Percentiles rank a stretch among this genome's conserved stretches.
phyloP scores from a whole-genome alignment of 2,797 vertebrate species.

The Luscinia luscinia region DNA sequence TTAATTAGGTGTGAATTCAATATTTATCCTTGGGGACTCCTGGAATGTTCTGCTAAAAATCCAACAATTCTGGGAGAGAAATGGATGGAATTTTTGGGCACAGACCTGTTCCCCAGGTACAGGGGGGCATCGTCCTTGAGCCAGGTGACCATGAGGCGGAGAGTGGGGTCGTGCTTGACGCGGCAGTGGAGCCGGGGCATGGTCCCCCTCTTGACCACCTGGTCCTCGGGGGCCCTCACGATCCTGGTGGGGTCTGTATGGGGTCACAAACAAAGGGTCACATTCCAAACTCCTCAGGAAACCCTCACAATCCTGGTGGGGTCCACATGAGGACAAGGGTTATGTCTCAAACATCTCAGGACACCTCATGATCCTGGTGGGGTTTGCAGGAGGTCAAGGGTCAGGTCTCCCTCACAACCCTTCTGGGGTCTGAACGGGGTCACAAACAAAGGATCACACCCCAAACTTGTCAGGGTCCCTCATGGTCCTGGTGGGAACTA shows the following conservation, averaged over 20 bases:
- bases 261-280: not conserved
- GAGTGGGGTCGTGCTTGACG: constrained; percentile 84
- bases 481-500: too few relatives aligned
- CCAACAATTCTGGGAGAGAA: not conserved
- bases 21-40: not conserved
- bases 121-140: constrained; percentile 87
- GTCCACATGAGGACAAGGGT: constrained; percentile 74
- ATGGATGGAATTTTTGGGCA: accelerated
- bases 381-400: constrained; percentile 76
- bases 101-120: constrained; percentile 85
- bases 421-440: not conserved
- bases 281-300: constrained; percentile 73
- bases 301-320: constrained; percentile 85
- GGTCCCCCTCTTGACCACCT: constrained; percentile 81
- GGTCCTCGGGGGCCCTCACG: constrained; percentile 84
- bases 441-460: not conserved
- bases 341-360: constrained; percentile 71
- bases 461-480: not conserved
- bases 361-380: constrained; percentile 83
- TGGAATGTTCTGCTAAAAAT: not conserved
- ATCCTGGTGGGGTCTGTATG: constrained; percentile 80
- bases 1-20: accelerated
- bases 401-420: constrained; percentile 37
- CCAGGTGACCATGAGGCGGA: constrained; percentile 86
- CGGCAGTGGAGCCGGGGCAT: constrained; percentile 86